Evolutionary conservation across 2,888 invertebrate species (phyloP).

Genomic region (Drosophila greeni): DNA sequence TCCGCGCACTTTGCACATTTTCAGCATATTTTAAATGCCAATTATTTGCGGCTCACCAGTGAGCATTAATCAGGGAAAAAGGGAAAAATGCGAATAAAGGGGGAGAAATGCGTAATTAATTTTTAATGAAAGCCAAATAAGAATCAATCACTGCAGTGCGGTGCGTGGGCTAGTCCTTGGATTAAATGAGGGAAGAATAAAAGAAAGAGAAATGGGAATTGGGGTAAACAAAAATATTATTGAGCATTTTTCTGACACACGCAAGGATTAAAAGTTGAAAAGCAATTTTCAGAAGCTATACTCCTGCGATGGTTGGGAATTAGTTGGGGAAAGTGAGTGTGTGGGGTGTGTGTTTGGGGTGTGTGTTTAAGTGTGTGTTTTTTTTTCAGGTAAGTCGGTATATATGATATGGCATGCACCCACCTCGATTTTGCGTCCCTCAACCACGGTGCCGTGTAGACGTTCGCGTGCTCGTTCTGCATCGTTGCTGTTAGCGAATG

Average conservation of each 20-base stretch:
- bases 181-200: conserved; percentile 22
- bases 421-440: conserved; percentile 99
- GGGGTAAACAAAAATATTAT: conserved; percentile 13
- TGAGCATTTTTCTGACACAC: conserved; percentile 44
- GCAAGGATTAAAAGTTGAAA: conserved; percentile 51
- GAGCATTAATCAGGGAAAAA: conserved; percentile 50
- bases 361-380: conserved; percentile 28
- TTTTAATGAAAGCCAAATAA: conserved; percentile 72
- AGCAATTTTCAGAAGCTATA: conserved; percentile 38
- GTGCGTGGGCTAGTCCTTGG: conserved; percentile 39
- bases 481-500: conserved; percentile 99
- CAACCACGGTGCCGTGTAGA: conserved; percentile 99
- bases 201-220: not conserved
- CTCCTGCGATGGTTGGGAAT: conserved; percentile 16
- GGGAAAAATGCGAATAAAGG: conserved; percentile 20
- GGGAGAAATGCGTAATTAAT: conserved; percentile 57
- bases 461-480: conserved; percentile 99
- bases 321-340: conserved; percentile 16
- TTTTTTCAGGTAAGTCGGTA: conserved; percentile 33
- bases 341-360: conserved; percentile 21
- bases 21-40: conserved; percentile 67
- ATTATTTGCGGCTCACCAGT: conserved; percentile 65
- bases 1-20: conserved; percentile 57
- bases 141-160: conserved; percentile 57
- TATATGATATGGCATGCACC: conserved; percentile 85